These are phyloP conservation scores for Lepidotrigona ventralis DNA, from an alignment of 1,140 invertebrate genomes.

Conservation along the genomic window DNA sequence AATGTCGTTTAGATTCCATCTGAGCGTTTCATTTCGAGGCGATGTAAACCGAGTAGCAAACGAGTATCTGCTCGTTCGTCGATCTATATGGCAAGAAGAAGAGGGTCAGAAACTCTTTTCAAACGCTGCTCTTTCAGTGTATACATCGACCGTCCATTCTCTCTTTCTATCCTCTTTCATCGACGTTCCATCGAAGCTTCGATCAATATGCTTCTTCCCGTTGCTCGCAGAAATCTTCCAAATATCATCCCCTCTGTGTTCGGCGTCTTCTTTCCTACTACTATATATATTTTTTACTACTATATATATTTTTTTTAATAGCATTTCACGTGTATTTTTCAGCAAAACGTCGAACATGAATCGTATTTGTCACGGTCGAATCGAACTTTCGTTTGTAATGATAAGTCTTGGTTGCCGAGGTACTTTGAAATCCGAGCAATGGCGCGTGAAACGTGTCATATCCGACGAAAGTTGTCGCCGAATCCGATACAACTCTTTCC, in stretches of 20 bases:
- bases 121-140: slow-evolving; percentile 59
- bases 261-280: too few species aligned
- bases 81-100: neutral
- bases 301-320: too few species aligned
- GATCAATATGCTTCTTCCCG: neutral
- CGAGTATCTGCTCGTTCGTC: neutral
- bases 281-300: too few species aligned
- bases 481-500: slow-evolving; percentile 53
- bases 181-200: neutral
- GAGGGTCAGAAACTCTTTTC: slow-evolving; percentile 50
- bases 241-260: too few species aligned
- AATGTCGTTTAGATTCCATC: slow-evolving; percentile 44
- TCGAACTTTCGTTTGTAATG: slow-evolving; percentile 56
- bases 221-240: neutral
- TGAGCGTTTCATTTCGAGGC: slow-evolving; percentile 24
- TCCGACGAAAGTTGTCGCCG: slow-evolving; percentile 52
- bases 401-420: slow-evolving; percentile 47
- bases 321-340: too few species aligned
- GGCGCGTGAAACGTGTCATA: slow-evolving; percentile 52
- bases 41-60: slow-evolving; percentile 18
- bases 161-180: neutral
- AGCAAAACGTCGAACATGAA: too few species aligned
- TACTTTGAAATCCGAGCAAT: slow-evolving; percentile 57
- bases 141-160: neutral
- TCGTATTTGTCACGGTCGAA: slow-evolving; percentile 41